These are phyloP conservation scores for Girardia tigrina DNA, from an alignment of 2,888 invertebrate species.

Conservation along the genomic window DNA sequence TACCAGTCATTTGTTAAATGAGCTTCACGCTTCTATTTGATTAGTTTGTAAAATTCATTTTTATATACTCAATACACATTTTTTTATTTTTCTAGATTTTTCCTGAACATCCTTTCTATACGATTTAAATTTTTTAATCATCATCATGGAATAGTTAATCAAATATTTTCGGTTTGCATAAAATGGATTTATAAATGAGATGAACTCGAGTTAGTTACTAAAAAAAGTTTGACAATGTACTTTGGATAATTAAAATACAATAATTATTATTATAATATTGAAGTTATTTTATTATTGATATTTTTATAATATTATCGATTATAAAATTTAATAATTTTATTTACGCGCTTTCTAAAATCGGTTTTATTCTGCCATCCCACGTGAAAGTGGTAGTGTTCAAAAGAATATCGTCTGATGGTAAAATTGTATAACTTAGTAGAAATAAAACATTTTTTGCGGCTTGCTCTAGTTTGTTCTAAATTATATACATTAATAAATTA, in stretches of 20 bases:
- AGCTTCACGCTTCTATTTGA: too few species aligned
- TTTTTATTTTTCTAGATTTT: background rate
- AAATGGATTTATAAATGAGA: too few species aligned
- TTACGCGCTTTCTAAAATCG: constrained; percentile 47
- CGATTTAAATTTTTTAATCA: background rate
- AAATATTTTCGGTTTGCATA: too few species aligned
- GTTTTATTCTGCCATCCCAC: constrained; percentile 47
- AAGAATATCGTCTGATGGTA: constrained; percentile 44
- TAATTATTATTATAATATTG: background rate
- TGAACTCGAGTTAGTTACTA: too few species aligned
- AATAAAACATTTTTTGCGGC: constrained; percentile 48
- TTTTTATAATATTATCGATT: background rate
- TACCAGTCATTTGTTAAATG: too few species aligned
- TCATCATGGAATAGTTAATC: background rate
- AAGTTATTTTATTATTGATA: too few species aligned
- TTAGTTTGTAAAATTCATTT: too few species aligned
- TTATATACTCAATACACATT: too few species aligned
- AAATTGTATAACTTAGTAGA: constrained; percentile 46
- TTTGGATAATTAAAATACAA: background rate
- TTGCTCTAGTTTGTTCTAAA: constrained; percentile 45
- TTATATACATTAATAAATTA: background rate
- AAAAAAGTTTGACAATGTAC: background rate
- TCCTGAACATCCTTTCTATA: background rate
- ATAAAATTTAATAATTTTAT: background rate
- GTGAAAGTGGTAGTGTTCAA: constrained; percentile 47